Evolutionary conservation across 2,113 vertebrate species (phyloP).

Genomic region (Peromyscus polionotus): DNA sequence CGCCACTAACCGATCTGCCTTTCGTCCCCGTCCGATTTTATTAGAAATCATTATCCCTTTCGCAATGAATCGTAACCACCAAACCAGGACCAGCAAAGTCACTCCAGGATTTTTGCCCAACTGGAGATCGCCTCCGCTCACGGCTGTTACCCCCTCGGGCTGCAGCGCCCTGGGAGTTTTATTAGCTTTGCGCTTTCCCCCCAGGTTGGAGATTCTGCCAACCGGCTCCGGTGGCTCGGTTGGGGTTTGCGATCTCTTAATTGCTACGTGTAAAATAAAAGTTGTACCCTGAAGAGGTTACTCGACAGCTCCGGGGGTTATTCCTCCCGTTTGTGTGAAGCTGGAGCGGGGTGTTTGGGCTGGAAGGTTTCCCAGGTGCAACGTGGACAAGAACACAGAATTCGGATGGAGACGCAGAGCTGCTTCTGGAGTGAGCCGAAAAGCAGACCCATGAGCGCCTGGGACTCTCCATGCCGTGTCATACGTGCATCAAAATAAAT

Average conservation of each 20-base stretch:
- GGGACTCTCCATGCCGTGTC: neutral
- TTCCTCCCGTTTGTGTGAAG: conserved; percentile 46
- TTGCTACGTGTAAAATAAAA: conserved; percentile 76
- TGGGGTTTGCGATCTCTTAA: conserved; percentile 69
- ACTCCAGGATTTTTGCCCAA: conserved; percentile 59
- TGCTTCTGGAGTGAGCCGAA: neutral
- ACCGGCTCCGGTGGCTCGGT: neutral
- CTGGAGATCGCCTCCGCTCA: conserved; percentile 33
- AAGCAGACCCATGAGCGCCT: neutral
- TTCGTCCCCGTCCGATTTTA: conserved; percentile 53
- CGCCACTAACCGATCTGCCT: conserved; percentile 13
- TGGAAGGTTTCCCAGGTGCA: conserved; percentile 13
- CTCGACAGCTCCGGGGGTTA: conserved; percentile 63
- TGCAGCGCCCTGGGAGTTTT: conserved; percentile 61
- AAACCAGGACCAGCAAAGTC: conserved; percentile 58
- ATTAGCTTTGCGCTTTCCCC: conserved; percentile 32
- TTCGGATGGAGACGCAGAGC: neutral
- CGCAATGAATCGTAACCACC: conserved; percentile 60
- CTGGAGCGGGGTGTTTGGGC: neutral
- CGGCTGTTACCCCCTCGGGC: conserved; percentile 47
- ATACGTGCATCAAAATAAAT: conserved; percentile 71
- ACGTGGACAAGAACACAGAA: conserved; percentile 12
- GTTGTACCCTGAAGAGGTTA: conserved; percentile 73
- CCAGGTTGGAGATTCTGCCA: conserved; percentile 63
- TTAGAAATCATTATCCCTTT: conserved; percentile 72